Base-by-base conservation (phyloP, 2,113 vertebrate genomes). In the Sarotherodon lohbergeri region DNA sequence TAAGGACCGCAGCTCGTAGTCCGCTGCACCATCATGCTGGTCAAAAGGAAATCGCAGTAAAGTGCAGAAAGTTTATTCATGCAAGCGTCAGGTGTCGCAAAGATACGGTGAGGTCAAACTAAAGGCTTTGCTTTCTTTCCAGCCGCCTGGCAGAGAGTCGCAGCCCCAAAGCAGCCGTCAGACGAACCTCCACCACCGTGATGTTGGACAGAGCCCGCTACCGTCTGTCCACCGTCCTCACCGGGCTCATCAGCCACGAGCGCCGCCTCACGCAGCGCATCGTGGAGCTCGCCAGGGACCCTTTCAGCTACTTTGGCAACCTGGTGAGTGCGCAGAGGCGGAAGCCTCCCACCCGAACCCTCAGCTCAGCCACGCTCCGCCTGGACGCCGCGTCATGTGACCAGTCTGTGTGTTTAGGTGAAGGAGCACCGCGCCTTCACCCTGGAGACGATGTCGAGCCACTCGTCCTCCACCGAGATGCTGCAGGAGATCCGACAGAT, bases 401-500 rank as follows among this genome's bases (percentile, higher is more conserved):
- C 11, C 1, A 9, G 11, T 3, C 78, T 57, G 43, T 56, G 19
- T 22, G 7, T 89, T 29, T 12, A 95, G 93, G 98, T 99, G 7
- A 97, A 91, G 91, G 98, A 99, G 93, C 98, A 99, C 83, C 97
- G 96, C 17, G 94, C 97, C 1, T 99, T 98, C 94, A 99, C 97
- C 52, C 91, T 99, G 94, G 98, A 99, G 93, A 98, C 97, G 91
- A 98, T 99, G 97, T 93, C 91, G 0, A 98, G 97, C 39, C 98
- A 99, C 94, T 81, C 90, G 24, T 97, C 98, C 84, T 98, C 98
- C 95, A 99, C 98, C 0, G 98, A 99, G 95, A 97, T 99, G 96
- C 90, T 99, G 11, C 99, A 99, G 95, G 99, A 99, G 96, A 99
- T 99, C 86, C 96, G 98, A 19, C 97, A 98, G 96, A 99, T 99